phyloP scores from a whole-genome alignment of 2,797 vertebrate species.

The Eidolon dupreanum region DNA sequence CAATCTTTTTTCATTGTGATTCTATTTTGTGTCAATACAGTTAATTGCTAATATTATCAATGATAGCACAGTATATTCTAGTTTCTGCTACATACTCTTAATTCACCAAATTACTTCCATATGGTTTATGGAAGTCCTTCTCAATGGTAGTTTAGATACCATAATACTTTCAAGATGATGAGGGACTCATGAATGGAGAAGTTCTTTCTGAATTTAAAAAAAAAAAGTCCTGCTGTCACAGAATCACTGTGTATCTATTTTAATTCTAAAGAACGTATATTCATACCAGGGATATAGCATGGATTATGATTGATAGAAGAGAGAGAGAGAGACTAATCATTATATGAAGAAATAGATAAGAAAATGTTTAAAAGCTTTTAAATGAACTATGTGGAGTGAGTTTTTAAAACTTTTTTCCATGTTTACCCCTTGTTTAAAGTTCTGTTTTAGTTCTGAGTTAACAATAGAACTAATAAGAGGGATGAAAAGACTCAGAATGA shows the following conservation, averaged over 20 bases:
- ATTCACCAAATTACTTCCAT: neutral
- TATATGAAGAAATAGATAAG: neutral
- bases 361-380: neutral
- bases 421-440: neutral
- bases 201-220: conserved; percentile 5
- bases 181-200: neutral
- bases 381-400: neutral
- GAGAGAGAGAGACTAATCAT: neutral
- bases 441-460: neutral
- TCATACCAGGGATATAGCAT: neutral
- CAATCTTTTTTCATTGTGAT: neutral
- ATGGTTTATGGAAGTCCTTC: neutral
- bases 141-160: neutral
- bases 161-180: neutral
- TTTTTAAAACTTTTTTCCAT: neutral
- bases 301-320: neutral
- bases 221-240: neutral
- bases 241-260: neutral
- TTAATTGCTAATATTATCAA: neutral
- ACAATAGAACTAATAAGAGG: neutral
- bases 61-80: neutral
- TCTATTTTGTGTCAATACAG: neutral
- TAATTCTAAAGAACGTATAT: neutral
- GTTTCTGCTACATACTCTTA: neutral
- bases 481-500: neutral